Percentiles rank a stretch among this genome's conserved stretches.
Conservation (phyloP, 2,888 invertebrate species). For the Erebia aethiops region DNA sequence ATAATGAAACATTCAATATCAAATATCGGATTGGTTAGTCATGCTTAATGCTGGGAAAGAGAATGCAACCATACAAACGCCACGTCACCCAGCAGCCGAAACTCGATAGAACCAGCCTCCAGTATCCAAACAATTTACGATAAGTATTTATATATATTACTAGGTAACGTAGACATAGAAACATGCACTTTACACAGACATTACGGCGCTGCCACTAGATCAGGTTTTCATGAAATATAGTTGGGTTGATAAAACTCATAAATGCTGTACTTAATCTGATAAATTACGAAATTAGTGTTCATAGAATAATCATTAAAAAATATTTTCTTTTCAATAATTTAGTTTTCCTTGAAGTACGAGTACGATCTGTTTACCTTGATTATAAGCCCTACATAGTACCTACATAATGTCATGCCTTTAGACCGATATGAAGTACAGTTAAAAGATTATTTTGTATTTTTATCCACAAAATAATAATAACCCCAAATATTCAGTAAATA, state of each 20-base stretch:
- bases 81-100: slow-evolving; percentile 35
- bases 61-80: slow-evolving; percentile 48
- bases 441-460: too few species aligned
- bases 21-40: slow-evolving; percentile 50
- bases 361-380: background rate
- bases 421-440: too few species aligned
- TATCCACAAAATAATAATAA: too few species aligned
- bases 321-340: background rate
- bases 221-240: background rate
- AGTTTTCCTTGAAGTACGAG: background rate
- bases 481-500: too few species aligned
- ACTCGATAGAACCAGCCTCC: slow-evolving; percentile 13
- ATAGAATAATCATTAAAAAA: background rate
- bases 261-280: background rate
- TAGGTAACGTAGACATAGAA: background rate
- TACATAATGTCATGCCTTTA: background rate
- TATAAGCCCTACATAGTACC: background rate
- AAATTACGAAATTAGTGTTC: background rate
- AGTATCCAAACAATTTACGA: background rate
- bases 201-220: background rate
- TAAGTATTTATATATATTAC: slow-evolving; percentile 22
- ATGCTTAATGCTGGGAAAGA: slow-evolving; percentile 54
- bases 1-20: slow-evolving; percentile 25
- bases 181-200: background rate
- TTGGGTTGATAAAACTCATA: background rate